These are phyloP conservation scores for Cnemophilus loriae DNA, from an alignment of 2,113 vertebrate species.

Conservation along the genomic window DNA sequence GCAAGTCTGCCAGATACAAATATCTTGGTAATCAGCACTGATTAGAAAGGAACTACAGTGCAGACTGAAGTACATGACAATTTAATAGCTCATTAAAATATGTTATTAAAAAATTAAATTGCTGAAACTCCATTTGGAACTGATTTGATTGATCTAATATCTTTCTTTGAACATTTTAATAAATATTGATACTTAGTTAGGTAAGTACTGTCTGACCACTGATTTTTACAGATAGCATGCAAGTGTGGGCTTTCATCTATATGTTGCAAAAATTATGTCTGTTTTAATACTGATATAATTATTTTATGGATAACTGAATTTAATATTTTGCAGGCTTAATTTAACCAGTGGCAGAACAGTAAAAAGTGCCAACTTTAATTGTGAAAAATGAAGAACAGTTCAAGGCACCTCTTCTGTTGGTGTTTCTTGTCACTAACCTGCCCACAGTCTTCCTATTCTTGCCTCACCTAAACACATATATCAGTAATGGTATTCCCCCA, in stretches of 20 bases:
- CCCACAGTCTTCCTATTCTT: neutral
- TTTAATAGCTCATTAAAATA: conserved; percentile 39
- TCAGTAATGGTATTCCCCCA: neutral
- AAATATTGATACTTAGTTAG: conserved; percentile 39
- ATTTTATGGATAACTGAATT: conserved; percentile 55
- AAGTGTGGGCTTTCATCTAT: neutral
- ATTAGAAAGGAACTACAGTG: conserved; percentile 3
- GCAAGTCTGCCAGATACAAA: neutral
- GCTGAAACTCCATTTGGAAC: neutral
- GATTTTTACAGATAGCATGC: conserved; percentile 20
- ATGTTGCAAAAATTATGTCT: conserved; percentile 34
- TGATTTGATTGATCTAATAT: neutral
- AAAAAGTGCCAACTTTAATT: conserved; percentile 34
- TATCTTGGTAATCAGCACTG: conserved; percentile 11
- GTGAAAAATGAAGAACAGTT: conserved; percentile 18
- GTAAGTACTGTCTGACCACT: neutral
- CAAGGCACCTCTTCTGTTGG: neutral
- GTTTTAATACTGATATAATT: conserved; percentile 52
- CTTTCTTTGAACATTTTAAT: conserved; percentile 9
- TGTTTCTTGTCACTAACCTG: neutral
- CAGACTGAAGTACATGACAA: neutral
- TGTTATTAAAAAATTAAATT: conserved; percentile 31
- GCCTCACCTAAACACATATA: neutral
- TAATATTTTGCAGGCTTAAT: conserved; percentile 53
- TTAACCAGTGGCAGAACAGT: conserved; percentile 33